Evolutionary conservation across 2,888 invertebrate species (phyloP), one percentile per base, ranked within the genome.

Genomic region (Heteropelma amictum): DNA sequence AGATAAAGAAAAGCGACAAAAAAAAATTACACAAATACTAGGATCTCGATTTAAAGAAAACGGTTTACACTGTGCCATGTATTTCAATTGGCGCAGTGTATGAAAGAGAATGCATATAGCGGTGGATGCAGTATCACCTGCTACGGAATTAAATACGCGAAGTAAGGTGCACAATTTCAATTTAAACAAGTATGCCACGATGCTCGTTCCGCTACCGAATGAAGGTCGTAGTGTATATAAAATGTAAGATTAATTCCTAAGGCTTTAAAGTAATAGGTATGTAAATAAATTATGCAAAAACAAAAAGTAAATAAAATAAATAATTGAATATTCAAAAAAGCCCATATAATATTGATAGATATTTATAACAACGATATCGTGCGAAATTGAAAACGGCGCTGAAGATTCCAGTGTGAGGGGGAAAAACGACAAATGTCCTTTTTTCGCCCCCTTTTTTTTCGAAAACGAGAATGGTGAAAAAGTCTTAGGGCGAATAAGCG

Each of bases 321-420:
- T 79, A 81, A 86, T 82, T 83, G 84, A 82, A 83, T 76, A 56
- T 71, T 64, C 49, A 64, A 63, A 53, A 72, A 81, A 84, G 83
- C 82, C 84, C 84, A 84, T 85, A 81, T 87, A 87, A 58, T 33
- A 87, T 85, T 83, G 84, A 86, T 86, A 85, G 86, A 85, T 87
- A 87, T 85, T 85, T 85, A 84, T 86, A 72, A 74, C 53, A 84
- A 84, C 79, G 82, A 85, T 78, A 84, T 81, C 83, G 82, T 78
- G 82, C 81, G 80, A 73, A 74, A 79, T 78, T 45, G 83, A 80
- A 80, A 81, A 77, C 78, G 79, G 81, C 79, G 80, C 81, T 75
- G 58, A 70, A 74, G 30, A 56, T 69, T 49, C 53, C 40, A 58
- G 68, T 63, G 28, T 58, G 17, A 54, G 30, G 30, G 30, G 40